A percentile compares a stretch with the other conserved stretches of the same genome.
Conservation (phyloP, 2,113 vertebrate species). For the Rhinolophus sinicus region DNA sequence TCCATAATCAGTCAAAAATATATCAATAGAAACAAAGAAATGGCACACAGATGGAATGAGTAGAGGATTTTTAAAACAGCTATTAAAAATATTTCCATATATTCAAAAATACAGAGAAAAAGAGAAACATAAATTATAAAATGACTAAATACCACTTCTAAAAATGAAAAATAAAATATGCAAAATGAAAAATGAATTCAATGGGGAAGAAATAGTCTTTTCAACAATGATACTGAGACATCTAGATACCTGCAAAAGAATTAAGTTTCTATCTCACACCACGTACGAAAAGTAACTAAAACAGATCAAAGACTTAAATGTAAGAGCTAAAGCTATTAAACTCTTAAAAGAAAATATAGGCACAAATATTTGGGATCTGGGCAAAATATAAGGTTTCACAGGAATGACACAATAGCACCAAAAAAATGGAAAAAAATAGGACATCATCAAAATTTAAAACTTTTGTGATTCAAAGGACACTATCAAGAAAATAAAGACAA, state of each 20-base stretch:
- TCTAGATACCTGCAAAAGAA: not conserved
- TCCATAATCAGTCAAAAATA: not conserved
- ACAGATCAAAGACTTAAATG: not conserved
- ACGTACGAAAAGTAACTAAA: not conserved
- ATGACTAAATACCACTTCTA: not conserved
- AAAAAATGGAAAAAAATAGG: not conserved
- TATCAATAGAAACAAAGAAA: not conserved
- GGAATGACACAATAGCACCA: not conserved
- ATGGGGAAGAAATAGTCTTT: not conserved
- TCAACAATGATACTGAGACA: not conserved
- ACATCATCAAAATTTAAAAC: not conserved
- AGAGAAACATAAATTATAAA: constrained; percentile 5
- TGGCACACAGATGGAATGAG: not conserved
- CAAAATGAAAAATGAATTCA: not conserved
- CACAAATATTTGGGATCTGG: not conserved
- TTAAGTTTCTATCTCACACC: not conserved
- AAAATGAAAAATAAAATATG: not conserved
- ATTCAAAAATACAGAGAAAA: not conserved
- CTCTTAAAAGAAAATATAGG: not conserved
- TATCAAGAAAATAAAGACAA: not conserved
- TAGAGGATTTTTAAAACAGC: not conserved
- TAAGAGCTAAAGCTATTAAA: not conserved
- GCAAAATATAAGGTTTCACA: not conserved
- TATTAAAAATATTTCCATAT: not conserved
- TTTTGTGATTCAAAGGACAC: not conserved